phyloP scores from a whole-genome alignment of 1,140 invertebrate species.

The Pentalonia nigronervosa region DNA sequence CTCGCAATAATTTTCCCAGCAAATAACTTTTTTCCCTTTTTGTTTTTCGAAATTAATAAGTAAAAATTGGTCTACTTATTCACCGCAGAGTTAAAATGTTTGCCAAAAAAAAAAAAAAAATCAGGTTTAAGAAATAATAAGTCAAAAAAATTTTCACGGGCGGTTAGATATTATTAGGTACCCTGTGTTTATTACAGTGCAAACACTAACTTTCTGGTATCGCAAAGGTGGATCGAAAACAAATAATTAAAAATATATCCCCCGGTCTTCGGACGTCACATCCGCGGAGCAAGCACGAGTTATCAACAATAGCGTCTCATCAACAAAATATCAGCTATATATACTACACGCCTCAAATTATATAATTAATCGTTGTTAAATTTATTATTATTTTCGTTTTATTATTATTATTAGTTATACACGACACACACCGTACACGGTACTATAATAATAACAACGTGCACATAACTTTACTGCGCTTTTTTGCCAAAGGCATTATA shows the following conservation, averaged over 20 bases:
- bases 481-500: not conserved
- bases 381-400: not conserved
- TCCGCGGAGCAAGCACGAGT: not conserved
- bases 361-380: slow-evolving; percentile 8
- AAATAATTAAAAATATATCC: slow-evolving; percentile 24
- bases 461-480: not conserved
- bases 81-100: not conserved
- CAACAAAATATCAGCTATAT: not conserved
- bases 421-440: not conserved
- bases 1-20: too few species aligned
- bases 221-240: not conserved
- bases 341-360: not conserved
- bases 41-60: not conserved
- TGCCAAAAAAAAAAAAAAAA: not conserved
- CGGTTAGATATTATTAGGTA: not conserved
- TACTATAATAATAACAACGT: not conserved
- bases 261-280: not conserved
- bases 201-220: not conserved
- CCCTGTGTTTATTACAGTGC: not conserved
- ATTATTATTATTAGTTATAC: not conserved
- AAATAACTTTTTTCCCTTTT: not conserved
- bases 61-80: not conserved
- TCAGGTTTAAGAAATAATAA: not conserved
- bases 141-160: not conserved
- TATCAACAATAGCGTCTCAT: not conserved